Evolutionary conservation across 1,140 invertebrate genomes (phyloP).

Genomic region (Hyphantria cunea): DNA sequence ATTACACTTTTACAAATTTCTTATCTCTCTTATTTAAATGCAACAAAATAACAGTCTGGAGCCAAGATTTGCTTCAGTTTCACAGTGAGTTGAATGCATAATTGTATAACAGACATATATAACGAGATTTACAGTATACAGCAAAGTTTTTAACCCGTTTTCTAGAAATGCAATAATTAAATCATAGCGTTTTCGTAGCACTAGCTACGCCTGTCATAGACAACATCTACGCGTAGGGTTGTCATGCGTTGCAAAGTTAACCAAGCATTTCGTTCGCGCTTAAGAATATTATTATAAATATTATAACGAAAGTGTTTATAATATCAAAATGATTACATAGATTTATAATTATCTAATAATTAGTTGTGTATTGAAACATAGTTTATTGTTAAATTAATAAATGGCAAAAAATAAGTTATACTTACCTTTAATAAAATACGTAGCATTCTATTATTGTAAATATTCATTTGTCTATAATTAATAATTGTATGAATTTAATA

Average conservation of each 20-base stretch:
- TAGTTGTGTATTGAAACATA: too few species aligned
- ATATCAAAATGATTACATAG: too few species aligned
- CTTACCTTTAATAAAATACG: too few species aligned
- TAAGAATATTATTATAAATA: too few species aligned
- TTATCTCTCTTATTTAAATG: neutral
- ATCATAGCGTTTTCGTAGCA: slow-evolving; percentile 32
- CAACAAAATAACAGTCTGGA: neutral
- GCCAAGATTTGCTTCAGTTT: neutral
- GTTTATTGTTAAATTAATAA: too few species aligned
- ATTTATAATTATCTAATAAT: too few species aligned
- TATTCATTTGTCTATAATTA: too few species aligned
- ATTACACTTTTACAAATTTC: neutral
- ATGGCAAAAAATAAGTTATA: too few species aligned
- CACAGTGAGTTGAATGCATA: neutral
- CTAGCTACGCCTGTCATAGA: slow-evolving; percentile 30
- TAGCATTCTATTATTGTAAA: too few species aligned
- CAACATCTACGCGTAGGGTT: slow-evolving; percentile 17
- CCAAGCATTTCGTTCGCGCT: too few species aligned
- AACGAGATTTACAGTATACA: slow-evolving; percentile 26
- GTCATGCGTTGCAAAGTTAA: neutral
- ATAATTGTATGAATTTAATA: too few species aligned
- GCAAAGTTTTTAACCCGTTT: slow-evolving; percentile 30
- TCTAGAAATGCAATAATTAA: slow-evolving; percentile 34
- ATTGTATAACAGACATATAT: slow-evolving; percentile 12
- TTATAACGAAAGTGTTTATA: too few species aligned